Evolutionary conservation across 1,140 invertebrate genomes (phyloP), one percentile per base, ranked within the genome.

Genomic region (Nymphalis io): DNA sequence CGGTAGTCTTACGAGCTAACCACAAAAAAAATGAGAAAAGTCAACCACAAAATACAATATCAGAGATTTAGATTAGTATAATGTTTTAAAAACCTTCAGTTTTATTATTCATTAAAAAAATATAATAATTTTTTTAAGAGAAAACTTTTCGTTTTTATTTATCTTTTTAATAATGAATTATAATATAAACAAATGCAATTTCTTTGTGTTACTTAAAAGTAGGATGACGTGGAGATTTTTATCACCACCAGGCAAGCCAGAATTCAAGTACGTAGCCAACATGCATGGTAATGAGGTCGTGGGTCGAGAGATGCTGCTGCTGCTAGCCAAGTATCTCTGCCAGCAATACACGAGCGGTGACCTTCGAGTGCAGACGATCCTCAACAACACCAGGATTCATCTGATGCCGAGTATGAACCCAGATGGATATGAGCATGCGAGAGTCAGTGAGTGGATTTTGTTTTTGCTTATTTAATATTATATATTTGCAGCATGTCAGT

Each of bases 341-440:
- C 95, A 98, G 83, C 95, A 96, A 81, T 99, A 99, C 87, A 93
- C 92, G 1, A 91, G 80, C 1, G 95, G 98, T 71, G 94, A 98
- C 81, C 77, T 93, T 0, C 93, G 95, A 15, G 92, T 98, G 0
- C 98, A 96, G 1, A 87, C 87, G 0, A 92, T 99, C 62, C 82
- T 99, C 3, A 93, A 98, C 82, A 94, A 91, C 8, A 96, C 97
- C 0, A 93, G 98, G 63, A 95, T 99, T 27, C 98, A 99, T 89
- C 93, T 99, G 3, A 92, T 99, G 93, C 98, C 98, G 5, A 96
- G 96, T 65, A 98, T 99, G 97, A 99, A 99, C 92, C 99, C 99
- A 0, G 99, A 99, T 92, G 98, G 98, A 10, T 99, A 98, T 90
- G 98, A 98, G 89, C 92, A 92, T 33, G 93, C 96, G 0, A 88